Percentiles rank a stretch among this genome's conserved stretches.
phyloP scores from a whole-genome alignment of 2,888 invertebrate species.

The Lasioglossum oenotherae region DNA sequence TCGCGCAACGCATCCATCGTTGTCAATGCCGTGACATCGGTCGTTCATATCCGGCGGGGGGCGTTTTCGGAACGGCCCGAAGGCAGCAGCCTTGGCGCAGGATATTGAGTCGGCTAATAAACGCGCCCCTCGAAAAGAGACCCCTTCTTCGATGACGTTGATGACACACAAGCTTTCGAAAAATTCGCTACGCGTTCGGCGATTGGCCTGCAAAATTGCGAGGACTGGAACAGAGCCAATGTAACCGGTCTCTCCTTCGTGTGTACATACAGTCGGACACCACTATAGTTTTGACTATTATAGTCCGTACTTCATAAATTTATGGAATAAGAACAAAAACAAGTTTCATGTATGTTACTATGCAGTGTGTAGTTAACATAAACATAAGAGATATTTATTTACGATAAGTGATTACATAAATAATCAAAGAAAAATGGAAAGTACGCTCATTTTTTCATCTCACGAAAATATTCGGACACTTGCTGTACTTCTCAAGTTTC shows the following conservation, averaged over 20 bases:
- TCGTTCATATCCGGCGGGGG: constrained; percentile 76
- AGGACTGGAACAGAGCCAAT: constrained; percentile 36
- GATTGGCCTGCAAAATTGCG: constrained; percentile 19
- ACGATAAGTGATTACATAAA: too few species aligned
- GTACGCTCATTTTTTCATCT: too few species aligned
- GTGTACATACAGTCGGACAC: too few species aligned
- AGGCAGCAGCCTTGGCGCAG: constrained; percentile 66
- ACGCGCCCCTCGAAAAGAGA: constrained; percentile 50
- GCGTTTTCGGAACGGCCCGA: constrained; percentile 65
- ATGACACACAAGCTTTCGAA: neutral
- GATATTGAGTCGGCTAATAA: constrained; percentile 71
- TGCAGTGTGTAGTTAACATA: too few species aligned
- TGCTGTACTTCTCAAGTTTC: too few species aligned
- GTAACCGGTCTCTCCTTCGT: constrained; percentile 3
- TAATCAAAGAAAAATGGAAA: too few species aligned
- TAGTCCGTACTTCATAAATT: too few species aligned
- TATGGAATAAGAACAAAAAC: too few species aligned
- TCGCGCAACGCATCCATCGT: constrained; percentile 55
- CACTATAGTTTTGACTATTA: too few species aligned
- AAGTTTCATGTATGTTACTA: too few species aligned
- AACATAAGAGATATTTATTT: too few species aligned
- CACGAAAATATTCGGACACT: too few species aligned
- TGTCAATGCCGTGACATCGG: constrained; percentile 63
- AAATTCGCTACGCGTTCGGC: constrained; percentile 14
- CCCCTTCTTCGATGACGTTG: constrained; percentile 5